Evolutionary conservation across 2,113 vertebrate species (phyloP).

Genomic region (Corythornis cristatus): DNA sequence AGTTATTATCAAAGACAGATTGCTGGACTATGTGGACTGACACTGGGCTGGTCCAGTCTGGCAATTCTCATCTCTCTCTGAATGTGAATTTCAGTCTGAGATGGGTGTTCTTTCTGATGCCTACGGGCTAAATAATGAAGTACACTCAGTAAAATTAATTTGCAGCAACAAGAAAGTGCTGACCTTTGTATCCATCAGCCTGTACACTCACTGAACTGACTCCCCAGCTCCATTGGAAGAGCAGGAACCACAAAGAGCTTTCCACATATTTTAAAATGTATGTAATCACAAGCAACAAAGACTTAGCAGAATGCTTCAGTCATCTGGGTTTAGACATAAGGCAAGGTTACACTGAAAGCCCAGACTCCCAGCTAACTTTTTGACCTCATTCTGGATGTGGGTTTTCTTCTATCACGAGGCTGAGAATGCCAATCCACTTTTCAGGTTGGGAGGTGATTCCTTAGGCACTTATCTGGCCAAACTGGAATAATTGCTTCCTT

Average conservation of each 20-base stretch:
- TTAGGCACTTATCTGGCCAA: slow-evolving; percentile 51
- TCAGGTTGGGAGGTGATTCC: slow-evolving; percentile 9
- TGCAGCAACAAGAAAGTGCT: neutral
- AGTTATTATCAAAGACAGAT: slow-evolving; percentile 57
- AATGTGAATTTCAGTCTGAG: slow-evolving; percentile 16
- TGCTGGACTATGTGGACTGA: slow-evolving; percentile 23
- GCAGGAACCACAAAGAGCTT: neutral
- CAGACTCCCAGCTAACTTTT: slow-evolving; percentile 32
- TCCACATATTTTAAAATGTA: slow-evolving; percentile 33
- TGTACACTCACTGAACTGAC: neutral
- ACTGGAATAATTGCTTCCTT: slow-evolving; percentile 65
- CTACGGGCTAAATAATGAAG: neutral
- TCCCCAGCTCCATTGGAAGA: neutral
- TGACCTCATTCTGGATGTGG: slow-evolving; percentile 16
- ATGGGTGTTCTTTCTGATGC: neutral
- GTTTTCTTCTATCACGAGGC: slow-evolving; percentile 36
- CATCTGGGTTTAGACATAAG: slow-evolving; percentile 14
- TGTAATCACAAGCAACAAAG: slow-evolving; percentile 40
- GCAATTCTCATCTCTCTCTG: slow-evolving; percentile 15
- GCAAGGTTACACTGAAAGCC: slow-evolving; percentile 49
- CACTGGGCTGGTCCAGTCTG: slow-evolving; percentile 9
- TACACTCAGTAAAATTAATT: neutral
- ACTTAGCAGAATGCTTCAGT: slow-evolving; percentile 25
- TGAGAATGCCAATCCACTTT: slow-evolving; percentile 50
- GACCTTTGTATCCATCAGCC: neutral